These are phyloP conservation scores for Lasioglossum vierecki DNA, from an alignment of 2,888 invertebrate genomes.

Conservation along the genomic window DNA sequence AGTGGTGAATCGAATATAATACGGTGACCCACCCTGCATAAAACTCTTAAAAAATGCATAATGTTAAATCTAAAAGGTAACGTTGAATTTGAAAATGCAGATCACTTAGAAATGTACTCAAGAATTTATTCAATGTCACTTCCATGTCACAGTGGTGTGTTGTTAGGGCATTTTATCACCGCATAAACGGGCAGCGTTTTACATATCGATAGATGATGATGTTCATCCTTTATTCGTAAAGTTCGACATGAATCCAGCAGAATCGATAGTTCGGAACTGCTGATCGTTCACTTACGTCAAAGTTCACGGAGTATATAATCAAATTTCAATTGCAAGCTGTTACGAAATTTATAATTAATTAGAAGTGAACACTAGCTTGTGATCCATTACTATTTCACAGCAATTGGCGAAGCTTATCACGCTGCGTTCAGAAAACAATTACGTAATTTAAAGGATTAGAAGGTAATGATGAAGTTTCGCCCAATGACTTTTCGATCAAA, in stretches of 20 bases:
- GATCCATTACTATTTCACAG: conserved; percentile 14
- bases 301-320: conserved; percentile 33
- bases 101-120: background rate
- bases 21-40: background rate
- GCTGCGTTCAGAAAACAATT: conserved; percentile 8
- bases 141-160: background rate
- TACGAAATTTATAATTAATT: conserved; percentile 49
- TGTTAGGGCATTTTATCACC: conserved; percentile 1
- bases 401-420: conserved; percentile 6
- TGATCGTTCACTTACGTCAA: conserved; percentile 43
- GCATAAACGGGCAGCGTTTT: conserved; percentile 12
- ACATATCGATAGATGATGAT: conserved; percentile 10
- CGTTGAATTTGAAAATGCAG: background rate
- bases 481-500: background rate
- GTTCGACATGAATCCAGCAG: conserved; percentile 21
- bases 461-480: background rate
- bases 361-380: background rate
- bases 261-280: conserved; percentile 45
- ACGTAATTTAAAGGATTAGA: background rate
- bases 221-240: conserved; percentile 25
- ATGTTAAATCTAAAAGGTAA: no score
- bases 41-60: no score
- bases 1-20: no score
- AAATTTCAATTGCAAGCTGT: conserved; percentile 41
- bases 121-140: background rate